These are phyloP conservation scores for Gallinago media DNA, from an alignment of 2,113 vertebrate species.

Conservation along the genomic window DNA sequence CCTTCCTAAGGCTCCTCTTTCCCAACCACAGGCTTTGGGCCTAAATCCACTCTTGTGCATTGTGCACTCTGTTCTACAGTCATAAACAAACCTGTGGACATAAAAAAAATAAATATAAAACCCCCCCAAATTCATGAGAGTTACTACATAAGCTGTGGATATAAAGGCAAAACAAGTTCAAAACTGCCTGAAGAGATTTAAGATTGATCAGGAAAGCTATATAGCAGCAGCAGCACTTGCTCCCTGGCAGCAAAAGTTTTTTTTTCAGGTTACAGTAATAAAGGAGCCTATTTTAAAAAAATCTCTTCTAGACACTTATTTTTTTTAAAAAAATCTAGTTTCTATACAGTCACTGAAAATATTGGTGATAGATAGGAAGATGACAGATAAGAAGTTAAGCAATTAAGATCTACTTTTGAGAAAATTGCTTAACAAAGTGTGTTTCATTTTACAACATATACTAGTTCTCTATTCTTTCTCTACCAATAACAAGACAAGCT, in stretches of 20 bases:
- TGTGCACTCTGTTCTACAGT: neutral
- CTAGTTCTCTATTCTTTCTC: neutral
- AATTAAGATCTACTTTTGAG: neutral
- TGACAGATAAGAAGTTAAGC: neutral
- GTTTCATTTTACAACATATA: neutral
- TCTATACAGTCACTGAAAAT: neutral
- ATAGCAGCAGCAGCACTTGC: neutral
- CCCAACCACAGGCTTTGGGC: neutral
- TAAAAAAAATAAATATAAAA: neutral
- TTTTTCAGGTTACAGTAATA: neutral
- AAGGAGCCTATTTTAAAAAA: neutral
- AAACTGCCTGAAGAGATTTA: neutral
- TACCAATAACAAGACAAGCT: neutral
- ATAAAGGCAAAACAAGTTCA: neutral
- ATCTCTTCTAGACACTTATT: neutral
- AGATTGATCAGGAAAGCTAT: neutral
- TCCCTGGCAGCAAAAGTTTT: neutral
- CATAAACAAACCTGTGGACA: accelerated
- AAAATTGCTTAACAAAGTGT: neutral
- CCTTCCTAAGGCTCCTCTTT: neutral
- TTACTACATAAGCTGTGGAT: neutral
- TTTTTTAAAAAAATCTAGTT: neutral
- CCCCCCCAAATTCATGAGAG: neutral
- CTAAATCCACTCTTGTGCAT: accelerated
- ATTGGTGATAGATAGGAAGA: neutral